Base-by-base conservation (phyloP, 2,113 vertebrate genomes). In the Hypanus sabinus region DNA sequence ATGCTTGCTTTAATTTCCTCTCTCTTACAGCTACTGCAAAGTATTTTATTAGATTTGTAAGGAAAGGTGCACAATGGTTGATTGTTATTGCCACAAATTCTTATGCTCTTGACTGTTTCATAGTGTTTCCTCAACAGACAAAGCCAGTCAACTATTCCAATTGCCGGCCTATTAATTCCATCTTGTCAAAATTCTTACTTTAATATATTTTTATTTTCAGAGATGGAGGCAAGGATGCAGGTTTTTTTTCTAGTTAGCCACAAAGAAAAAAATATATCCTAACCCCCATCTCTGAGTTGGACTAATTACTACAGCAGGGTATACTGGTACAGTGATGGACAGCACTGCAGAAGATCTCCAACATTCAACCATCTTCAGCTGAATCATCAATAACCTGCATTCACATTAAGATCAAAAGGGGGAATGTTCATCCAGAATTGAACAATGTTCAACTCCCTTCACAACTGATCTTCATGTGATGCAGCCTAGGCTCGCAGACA, bases 11-110 rank as follows among this genome's bases (percentile, higher is more conserved):
- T 38, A 16, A 30, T 60, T 62, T 12, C 55, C 55, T 88, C 62
- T 24, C 57, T 88, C n/a, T 88, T 62, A n/a, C 30, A 8, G 33
- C 38, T 70, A 70, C 36, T 71, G 33, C 22, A 91, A 5, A 16
- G 4, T 71, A 92, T 92, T 92, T 92, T 70, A 87, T 27, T 87
- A 60, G 46, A 27, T 60, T 87, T 60, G 55, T 87, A 87, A 81
- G 46, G 80, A 81, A 46, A 57, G 55, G 30, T 14, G 55, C 55
- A 60, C 24, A 55, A 83, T 57, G 20, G 18, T 14, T 62, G 55
- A 60, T 87, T 60, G 27, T 4, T 30, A 24, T 87, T 87, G 55
- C 83, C 57, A 76, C 73, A 76, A 87, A 18, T 60, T 22, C 10
- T 85, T 27, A 46, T 22, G 36, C 55, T 85, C 22, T 9, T 38